Evolutionary conservation across 2,113 vertebrate species (phyloP).

Genomic region (Gymnogyps californianus): DNA sequence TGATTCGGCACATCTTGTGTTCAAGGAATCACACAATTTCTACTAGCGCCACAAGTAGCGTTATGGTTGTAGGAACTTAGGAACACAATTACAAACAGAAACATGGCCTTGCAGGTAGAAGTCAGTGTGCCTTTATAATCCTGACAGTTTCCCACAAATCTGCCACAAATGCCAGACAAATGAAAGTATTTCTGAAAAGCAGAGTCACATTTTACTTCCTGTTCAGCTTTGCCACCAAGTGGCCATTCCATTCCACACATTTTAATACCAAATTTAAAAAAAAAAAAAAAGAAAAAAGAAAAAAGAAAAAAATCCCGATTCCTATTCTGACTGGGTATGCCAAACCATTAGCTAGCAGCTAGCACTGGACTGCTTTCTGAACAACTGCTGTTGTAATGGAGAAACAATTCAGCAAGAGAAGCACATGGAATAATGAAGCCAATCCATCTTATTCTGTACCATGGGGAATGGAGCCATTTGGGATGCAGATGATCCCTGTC

Average conservation of each 20-base stretch:
- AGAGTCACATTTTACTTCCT: neutral
- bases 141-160: neutral
- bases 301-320: neutral
- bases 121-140: neutral
- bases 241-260: neutral
- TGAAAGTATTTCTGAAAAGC: neutral
- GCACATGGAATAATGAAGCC: neutral
- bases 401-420: neutral
- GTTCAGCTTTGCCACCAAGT: conserved; percentile 49
- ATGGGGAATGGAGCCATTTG: neutral
- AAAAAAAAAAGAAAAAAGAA: neutral
- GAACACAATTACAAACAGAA: neutral
- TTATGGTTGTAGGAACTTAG: neutral
- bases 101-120: neutral
- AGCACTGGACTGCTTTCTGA: neutral
- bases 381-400: neutral
- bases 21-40: neutral
- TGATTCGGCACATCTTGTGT: neutral
- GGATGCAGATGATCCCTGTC: neutral
- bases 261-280: neutral
- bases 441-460: neutral
- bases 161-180: neutral
- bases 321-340: neutral
- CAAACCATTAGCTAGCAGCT: neutral
- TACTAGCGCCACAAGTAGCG: neutral